Evolutionary conservation across 2,797 vertebrate species (phyloP).

Genomic region (Sebastolobus alascanus): DNA sequence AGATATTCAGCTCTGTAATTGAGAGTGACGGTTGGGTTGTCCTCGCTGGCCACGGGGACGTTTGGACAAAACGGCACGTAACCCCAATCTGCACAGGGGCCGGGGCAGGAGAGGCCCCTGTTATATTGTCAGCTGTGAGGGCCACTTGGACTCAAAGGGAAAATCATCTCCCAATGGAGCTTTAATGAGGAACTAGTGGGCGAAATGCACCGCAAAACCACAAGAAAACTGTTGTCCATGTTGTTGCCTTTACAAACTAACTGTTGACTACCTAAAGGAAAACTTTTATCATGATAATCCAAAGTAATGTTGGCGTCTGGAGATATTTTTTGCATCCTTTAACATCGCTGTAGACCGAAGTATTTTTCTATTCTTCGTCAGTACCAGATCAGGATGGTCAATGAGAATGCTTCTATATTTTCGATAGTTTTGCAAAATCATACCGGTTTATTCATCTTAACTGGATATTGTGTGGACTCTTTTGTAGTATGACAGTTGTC

Average conservation of each 20-base stretch:
- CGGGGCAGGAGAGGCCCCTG: conserved; percentile 71
- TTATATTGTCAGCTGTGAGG: conserved; percentile 76
- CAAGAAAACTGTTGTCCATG: conserved; percentile 43
- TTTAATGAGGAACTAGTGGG: conserved; percentile 83
- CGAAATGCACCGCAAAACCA: conserved; percentile 50
- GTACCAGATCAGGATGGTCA: neutral
- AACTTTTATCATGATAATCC: neutral
- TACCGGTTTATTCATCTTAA: neutral
- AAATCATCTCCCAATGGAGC: conserved; percentile 72
- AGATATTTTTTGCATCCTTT: neutral
- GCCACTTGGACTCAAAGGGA: conserved; percentile 72
- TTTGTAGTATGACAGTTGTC: neutral
- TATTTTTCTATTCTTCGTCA: neutral
- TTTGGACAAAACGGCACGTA: conserved; percentile 74
- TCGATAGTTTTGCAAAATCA: neutral
- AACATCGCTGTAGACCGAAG: neutral
- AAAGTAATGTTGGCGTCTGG: neutral
- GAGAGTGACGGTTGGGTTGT: conserved; percentile 82
- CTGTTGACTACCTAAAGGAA: neutral
- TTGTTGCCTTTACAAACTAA: conserved; percentile 12
- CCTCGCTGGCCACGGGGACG: conserved; percentile 67
- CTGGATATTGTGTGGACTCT: neutral
- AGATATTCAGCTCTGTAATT: conserved; percentile 85
- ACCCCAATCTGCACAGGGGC: conserved; percentile 74
- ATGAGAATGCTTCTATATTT: neutral